phyloP scores from a whole-genome alignment of 2,797 vertebrate species.

The Xerus rutilus region DNA sequence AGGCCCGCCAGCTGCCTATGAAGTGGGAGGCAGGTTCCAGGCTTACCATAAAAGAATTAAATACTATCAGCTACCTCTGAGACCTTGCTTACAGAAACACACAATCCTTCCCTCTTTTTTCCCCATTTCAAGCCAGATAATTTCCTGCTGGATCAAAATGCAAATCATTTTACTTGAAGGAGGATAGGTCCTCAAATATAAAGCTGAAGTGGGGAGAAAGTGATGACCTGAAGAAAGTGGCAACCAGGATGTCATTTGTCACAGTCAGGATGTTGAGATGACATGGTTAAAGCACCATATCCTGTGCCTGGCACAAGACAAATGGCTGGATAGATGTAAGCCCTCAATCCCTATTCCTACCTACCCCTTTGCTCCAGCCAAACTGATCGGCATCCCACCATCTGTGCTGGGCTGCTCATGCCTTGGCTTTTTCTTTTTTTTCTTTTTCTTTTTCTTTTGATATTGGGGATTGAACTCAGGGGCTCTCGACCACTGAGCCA shows the following conservation, averaged over 20 bases:
- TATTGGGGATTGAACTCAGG: too few species aligned
- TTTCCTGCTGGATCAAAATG: not conserved
- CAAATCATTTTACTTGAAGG: not conserved
- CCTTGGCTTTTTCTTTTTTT: not conserved
- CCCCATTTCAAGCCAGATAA: not conserved
- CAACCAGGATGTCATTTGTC: not conserved
- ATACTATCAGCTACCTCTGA: not conserved
- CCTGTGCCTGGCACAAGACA: not conserved
- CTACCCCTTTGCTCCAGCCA: not conserved
- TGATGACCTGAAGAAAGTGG: not conserved
- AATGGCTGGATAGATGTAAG: not conserved
- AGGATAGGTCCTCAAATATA: not conserved
- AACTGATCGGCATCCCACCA: not conserved
- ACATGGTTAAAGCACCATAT: not conserved
- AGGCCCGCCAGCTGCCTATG: slow-evolving; percentile 66
- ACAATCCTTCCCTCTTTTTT: not conserved
- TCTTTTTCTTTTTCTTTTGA: too few species aligned
- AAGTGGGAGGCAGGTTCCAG: slow-evolving; percentile 4
- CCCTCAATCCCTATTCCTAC: not conserved
- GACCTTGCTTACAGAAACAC: not conserved
- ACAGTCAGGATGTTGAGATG: not conserved
- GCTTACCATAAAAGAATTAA: slow-evolving; percentile 16
- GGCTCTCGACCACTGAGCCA: too few species aligned
- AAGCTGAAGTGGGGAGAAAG: not conserved
- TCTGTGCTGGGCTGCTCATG: not conserved